Evolutionary conservation across 2,888 invertebrate species (phyloP).

Genomic region (Volucella zonaria): DNA sequence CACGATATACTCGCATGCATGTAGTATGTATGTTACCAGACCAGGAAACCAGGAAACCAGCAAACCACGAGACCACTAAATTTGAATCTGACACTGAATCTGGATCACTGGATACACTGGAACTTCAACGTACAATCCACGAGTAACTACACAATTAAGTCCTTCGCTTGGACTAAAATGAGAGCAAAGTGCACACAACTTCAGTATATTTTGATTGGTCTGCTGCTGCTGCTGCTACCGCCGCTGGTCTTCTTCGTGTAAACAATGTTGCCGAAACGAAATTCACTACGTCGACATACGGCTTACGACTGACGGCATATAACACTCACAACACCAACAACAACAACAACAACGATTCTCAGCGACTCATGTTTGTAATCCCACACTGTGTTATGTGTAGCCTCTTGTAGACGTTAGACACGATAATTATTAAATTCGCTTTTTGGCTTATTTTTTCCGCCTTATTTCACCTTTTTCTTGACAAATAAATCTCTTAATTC

Average conservation of each 20-base stretch:
- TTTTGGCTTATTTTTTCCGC: conserved; percentile 4
- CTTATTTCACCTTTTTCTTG: conserved; percentile 28
- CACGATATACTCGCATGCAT: no score
- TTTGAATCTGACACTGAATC: no score
- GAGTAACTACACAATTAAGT: conserved; percentile 45
- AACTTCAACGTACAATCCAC: conserved; percentile 40
- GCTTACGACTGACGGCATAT: neutral
- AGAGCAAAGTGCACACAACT: conserved; percentile 23
- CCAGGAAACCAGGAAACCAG: no score
- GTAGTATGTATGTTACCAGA: neutral
- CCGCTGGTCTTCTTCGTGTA: conserved; percentile 36
- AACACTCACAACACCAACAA: conserved; percentile 40
- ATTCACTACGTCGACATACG: conserved; percentile 49
- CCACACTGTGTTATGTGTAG: conserved; percentile 36
- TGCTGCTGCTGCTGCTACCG: no score
- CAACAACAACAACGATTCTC: neutral
- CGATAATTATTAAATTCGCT: neutral
- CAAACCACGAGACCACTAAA: no score
- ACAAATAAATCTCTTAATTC: conserved; percentile 17
- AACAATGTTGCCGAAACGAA: conserved; percentile 69
- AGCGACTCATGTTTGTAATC: conserved; percentile 30
- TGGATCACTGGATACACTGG: conserved; percentile 51
- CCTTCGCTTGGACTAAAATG: conserved; percentile 34
- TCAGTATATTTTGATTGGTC: conserved; percentile 44
- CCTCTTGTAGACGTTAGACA: conserved; percentile 7